phyloP scores from a whole-genome alignment of 1,140 invertebrate genomes.

The Drosophila murphyi region DNA sequence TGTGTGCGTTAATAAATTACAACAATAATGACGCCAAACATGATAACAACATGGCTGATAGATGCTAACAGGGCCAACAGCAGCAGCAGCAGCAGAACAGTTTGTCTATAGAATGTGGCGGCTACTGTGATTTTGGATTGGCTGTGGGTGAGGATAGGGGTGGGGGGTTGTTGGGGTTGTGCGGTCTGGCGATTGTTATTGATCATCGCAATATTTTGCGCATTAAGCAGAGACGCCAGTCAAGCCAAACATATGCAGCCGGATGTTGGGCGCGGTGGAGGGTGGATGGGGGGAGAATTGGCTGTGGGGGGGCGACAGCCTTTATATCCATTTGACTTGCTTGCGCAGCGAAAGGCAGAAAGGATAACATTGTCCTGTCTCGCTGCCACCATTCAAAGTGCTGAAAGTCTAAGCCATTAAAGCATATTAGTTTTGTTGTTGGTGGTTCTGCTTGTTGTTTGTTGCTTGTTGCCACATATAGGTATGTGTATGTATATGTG shows the following conservation, averaged over 20 bases:
- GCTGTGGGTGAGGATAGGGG: conserved; percentile 1
- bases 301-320: conserved; percentile 21
- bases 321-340: conserved; percentile 74
- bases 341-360: conserved; percentile 65
- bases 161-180: background rate
- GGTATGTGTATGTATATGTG: conserved; percentile 3
- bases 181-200: conserved; percentile 69
- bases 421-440: conserved; percentile 77
- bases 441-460: background rate
- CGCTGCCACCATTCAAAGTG: conserved; percentile 65
- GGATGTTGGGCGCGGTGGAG: background rate
- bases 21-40: conserved; percentile 81
- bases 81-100: background rate
- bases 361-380: conserved; percentile 73
- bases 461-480: conserved; percentile 7
- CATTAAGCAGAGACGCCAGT: conserved; percentile 76
- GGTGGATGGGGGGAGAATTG: background rate
- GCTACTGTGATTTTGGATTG: conserved; percentile 33
- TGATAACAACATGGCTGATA: conserved; percentile 72
- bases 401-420: conserved; percentile 80
- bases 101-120: conserved; percentile 5
- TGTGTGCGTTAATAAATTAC: conserved; percentile 79
- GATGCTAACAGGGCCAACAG: conserved; percentile 31
- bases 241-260: conserved; percentile 78
- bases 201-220: conserved; percentile 81